Evolutionary conservation across 2,113 vertebrate species (phyloP).

Genomic region (Muntiacus muntjak): DNA sequence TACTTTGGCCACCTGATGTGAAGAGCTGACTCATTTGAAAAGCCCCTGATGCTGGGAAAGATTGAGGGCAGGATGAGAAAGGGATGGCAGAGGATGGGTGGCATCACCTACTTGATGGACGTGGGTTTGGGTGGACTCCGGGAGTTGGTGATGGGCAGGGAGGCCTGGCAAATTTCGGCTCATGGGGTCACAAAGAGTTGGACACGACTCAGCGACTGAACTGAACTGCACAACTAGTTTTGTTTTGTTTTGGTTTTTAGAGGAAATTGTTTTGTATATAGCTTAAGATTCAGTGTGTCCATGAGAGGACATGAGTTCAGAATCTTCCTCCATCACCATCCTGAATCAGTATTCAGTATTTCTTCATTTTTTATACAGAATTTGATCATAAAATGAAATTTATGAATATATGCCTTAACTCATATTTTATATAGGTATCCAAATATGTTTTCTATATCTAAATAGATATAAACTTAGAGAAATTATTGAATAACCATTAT

Average conservation of each 20-base stretch:
- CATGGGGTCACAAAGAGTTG: too few species aligned
- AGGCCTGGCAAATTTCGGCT: too few species aligned
- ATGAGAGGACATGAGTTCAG: neutral
- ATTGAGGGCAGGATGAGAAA: too few species aligned
- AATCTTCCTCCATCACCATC: neutral
- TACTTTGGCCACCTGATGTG: too few species aligned
- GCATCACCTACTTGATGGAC: too few species aligned
- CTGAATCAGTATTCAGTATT: neutral
- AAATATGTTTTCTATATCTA: neutral
- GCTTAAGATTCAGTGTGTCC: neutral
- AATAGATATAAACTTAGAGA: neutral
- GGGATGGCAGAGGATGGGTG: too few species aligned
- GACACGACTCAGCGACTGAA: too few species aligned
- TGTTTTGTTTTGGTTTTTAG: neutral
- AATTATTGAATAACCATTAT: neutral
- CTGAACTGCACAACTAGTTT: too few species aligned
- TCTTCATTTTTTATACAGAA: neutral
- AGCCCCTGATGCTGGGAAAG: too few species aligned
- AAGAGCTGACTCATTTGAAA: too few species aligned
- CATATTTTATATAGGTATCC: neutral
- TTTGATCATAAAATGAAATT: neutral
- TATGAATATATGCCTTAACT: neutral
- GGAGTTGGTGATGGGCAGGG: too few species aligned
- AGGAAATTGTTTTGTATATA: neutral
- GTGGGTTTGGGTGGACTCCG: too few species aligned